Evolutionary conservation across 2,113 vertebrate species (phyloP).

Genomic region (Oreochromis tanganicae): DNA sequence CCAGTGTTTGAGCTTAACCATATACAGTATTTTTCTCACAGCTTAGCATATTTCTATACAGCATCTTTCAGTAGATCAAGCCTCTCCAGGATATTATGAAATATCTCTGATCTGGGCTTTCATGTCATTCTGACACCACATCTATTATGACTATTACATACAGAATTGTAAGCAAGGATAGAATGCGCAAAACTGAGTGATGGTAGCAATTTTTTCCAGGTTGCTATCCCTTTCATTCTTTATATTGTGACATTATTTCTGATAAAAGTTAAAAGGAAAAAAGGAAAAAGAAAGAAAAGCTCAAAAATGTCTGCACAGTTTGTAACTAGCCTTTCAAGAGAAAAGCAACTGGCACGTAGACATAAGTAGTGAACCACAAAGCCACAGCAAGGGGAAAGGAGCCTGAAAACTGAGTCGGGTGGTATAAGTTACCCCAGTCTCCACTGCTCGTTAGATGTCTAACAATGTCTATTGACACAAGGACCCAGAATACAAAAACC

Average conservation of each 20-base stretch:
- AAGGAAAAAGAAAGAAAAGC: constrained; percentile 10
- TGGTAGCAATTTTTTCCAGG: background rate
- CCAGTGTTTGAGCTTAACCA: background rate
- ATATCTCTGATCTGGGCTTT: background rate
- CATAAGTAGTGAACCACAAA: constrained; percentile 55
- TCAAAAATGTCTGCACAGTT: constrained; percentile 1
- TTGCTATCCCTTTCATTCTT: background rate
- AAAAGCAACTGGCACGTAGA: constrained; percentile 54
- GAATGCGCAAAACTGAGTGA: background rate
- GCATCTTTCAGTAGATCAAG: background rate
- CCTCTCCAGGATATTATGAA: background rate
- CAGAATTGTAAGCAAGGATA: background rate
- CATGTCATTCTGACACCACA: background rate
- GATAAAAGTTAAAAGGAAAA: constrained; percentile 5
- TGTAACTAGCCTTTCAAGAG: constrained; percentile 41
- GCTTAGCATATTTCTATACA: background rate
- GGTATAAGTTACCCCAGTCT: constrained; percentile 54
- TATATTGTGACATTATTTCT: background rate
- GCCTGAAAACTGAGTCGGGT: constrained; percentile 41
- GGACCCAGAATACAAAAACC: constrained; percentile 11
- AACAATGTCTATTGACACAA: constrained; percentile 50
- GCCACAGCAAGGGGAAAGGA: constrained; percentile 58
- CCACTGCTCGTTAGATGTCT: constrained; percentile 39
- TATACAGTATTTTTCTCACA: constrained; percentile 18
- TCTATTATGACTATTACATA: background rate